Evolutionary conservation across 2,797 vertebrate genomes (phyloP).

Genomic region (Acanthurus lineatus): DNA sequence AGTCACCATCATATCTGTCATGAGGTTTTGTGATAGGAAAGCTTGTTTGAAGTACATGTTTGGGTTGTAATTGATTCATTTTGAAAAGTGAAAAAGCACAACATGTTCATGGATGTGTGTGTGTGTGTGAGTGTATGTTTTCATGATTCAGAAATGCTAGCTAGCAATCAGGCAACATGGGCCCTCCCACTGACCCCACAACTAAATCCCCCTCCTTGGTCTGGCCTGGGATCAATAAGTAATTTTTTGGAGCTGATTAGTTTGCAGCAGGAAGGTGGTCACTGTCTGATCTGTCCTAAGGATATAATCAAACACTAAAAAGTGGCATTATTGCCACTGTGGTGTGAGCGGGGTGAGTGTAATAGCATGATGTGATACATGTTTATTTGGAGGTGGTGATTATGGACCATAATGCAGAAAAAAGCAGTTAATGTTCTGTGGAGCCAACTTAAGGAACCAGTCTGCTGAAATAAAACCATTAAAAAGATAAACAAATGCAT

Average conservation of each 20-base stretch:
- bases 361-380: conserved; percentile 61
- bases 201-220: conserved; percentile 87
- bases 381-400: conserved; percentile 53
- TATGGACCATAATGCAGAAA: conserved; percentile 39
- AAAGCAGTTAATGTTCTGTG: conserved; percentile 8
- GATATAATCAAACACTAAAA: conserved; percentile 96
- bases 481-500: conserved; percentile 24
- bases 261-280: conserved; percentile 92
- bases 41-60: conserved; percentile 67
- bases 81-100: conserved; percentile 24
- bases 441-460: conserved; percentile 1
- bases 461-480: conserved; percentile 1
- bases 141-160: conserved; percentile 60
- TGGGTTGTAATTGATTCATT: conserved; percentile 77
- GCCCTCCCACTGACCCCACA: conserved; percentile 87
- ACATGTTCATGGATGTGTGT: conserved; percentile 23
- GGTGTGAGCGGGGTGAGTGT: conserved; percentile 71
- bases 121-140: conserved; percentile 26
- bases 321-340: conserved; percentile 85
- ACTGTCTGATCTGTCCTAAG: conserved; percentile 90
- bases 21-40: conserved; percentile 57
- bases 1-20: conserved; percentile 41
- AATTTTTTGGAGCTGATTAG: conserved; percentile 99
- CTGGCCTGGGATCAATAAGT: conserved; percentile 95
- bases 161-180: conserved; percentile 57